Base-by-base conservation (phyloP, 2,888 invertebrate genomes). In the Bombylius major region DNA sequence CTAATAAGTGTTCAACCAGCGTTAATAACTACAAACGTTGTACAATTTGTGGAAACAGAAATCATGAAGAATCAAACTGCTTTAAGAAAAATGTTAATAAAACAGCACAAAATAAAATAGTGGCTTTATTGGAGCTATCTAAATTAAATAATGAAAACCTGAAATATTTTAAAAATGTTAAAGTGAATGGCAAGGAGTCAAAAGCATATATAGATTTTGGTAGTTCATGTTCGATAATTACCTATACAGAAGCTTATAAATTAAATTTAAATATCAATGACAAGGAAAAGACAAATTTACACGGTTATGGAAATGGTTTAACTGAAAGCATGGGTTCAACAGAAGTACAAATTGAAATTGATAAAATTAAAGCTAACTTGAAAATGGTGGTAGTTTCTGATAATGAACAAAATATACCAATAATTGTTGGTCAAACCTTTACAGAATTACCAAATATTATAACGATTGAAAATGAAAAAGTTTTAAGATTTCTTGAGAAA, bases 371-470 rank as follows among this genome's bases (percentile, higher is more conserved):
- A 5, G 51, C 47, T 1, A 23, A 13, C 5, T 36, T 53, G 23
- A 47, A 53, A 32, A 31, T 31, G 8, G 46, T 56, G 50, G 56
- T 56, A 13, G 53, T 56, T 3, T 32, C 36, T 2, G 50, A 56
- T n/a, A 11, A 47, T 2, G 50, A 53, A 13, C 56, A 56, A 47
- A 50, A 53, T 33, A 42, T 56, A 7, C 50, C 53, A 31, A 47
- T 53, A 4, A 50, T 56, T n/a, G 39, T 53, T 13, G 53, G 53
- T 5, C 31, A 53, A 6, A 56, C 53, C 12, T 56, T 53, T 36
- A 56, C 56, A 8, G 56, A 56, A 33, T 46, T 50, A 31, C 48
- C 56, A 12, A 42, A 53, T 12, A 36, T 56, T 32, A 14, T 52
- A 5, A 49, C 47, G 4, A 23, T 47, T 5, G 52, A 56, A 52